Percentiles rank a stretch among this genome's conserved stretches.
Evolutionary conservation across 1,140 invertebrate genomes (phyloP).

Genomic region (Drosophila navojoa): DNA sequence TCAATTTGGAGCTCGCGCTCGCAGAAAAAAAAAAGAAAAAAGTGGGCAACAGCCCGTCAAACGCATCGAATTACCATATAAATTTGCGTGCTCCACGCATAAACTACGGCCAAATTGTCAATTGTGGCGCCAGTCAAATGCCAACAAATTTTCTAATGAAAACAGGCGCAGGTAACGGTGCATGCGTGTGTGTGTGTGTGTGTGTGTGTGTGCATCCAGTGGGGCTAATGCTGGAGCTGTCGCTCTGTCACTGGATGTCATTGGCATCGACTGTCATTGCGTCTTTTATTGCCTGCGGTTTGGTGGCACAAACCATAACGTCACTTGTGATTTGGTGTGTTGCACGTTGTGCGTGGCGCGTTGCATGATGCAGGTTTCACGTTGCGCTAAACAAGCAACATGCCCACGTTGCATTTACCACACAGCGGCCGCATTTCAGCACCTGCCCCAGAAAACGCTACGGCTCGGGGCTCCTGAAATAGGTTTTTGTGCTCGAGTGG

Average conservation of each 20-base stretch:
- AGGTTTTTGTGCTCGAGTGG: conserved; percentile 31
- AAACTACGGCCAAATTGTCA: conserved; percentile 78
- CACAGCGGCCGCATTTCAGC: conserved; percentile 65
- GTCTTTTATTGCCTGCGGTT: conserved; percentile 82
- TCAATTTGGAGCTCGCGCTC: too few relatives aligned
- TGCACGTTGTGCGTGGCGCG: background rate
- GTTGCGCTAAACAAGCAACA: conserved; percentile 64
- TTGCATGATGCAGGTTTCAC: conserved; percentile 20
- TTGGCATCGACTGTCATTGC: conserved; percentile 57
- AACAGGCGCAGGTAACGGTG: conserved; percentile 40
- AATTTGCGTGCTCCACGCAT: conserved; percentile 76
- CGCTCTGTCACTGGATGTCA: conserved; percentile 3
- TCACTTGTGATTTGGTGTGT: conserved; percentile 77
- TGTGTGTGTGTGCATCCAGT: conserved; percentile 22
- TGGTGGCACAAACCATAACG: conserved; percentile 74
- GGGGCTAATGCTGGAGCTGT: conserved; percentile 52
- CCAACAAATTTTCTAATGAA: conserved; percentile 77
- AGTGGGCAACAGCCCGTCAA: conserved; percentile 9
- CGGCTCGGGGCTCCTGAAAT: conserved; percentile 17
- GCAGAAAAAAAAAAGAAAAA: conserved; percentile 48
- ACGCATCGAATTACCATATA: conserved; percentile 69
- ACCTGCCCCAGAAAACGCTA: conserved; percentile 44
- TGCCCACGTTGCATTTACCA: conserved; percentile 42
- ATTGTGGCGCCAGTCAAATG: conserved; percentile 68
- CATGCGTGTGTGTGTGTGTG: background rate